phyloP scores from a whole-genome alignment of 2,113 vertebrate genomes.

The Eira barbara region DNA sequence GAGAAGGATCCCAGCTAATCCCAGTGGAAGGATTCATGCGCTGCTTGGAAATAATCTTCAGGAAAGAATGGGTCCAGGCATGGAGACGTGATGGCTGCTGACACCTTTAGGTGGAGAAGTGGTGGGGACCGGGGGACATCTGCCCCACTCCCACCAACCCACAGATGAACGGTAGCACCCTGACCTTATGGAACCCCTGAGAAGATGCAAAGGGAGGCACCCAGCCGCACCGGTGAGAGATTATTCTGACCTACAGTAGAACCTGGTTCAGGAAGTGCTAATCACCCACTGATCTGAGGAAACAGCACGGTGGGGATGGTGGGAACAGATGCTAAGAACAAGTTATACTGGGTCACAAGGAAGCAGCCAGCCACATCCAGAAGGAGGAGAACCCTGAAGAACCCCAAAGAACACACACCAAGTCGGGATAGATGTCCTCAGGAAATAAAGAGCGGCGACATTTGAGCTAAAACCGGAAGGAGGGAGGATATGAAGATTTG shows the following conservation, averaged over 20 bases:
- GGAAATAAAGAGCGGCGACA: background rate
- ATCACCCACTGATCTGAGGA: background rate
- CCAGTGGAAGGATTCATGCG: background rate
- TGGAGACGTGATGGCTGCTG: background rate
- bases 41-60: background rate
- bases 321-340: background rate
- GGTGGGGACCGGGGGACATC: background rate
- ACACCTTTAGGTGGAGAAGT: background rate
- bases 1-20: background rate
- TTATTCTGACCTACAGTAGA: background rate
- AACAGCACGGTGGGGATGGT: background rate
- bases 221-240: too few species aligned
- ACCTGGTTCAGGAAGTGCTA: too few species aligned
- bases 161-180: background rate
- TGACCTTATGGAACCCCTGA: background rate
- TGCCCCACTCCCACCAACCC: background rate
- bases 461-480: background rate
- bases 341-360: background rate
- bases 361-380: background rate
- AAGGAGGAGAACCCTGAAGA: background rate
- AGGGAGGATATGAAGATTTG: background rate
- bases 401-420: background rate
- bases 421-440: background rate
- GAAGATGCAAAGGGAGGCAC: background rate
- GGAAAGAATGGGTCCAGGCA: background rate